Evolutionary conservation across 2,113 vertebrate genomes (phyloP).

Genomic region (Serilophus lunatus): DNA sequence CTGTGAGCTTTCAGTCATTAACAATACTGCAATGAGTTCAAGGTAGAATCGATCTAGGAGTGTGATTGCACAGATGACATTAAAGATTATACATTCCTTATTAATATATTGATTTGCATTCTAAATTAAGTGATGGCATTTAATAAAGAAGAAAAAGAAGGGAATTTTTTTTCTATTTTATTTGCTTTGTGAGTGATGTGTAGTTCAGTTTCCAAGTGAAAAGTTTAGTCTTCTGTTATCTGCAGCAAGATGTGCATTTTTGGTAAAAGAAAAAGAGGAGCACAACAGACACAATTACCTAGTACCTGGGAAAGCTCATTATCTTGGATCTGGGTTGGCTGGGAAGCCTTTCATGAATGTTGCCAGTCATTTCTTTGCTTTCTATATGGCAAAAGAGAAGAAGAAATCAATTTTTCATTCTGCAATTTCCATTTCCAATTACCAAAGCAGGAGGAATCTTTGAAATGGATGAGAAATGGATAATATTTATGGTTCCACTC

Average conservation of each 20-base stretch:
- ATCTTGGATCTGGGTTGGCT: constrained; percentile 17
- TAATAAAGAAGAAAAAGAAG: constrained; percentile 43
- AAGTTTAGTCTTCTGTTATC: constrained; percentile 35
- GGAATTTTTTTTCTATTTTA: not conserved
- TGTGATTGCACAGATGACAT: constrained; percentile 24
- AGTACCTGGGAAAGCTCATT: constrained; percentile 1
- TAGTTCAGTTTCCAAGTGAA: not conserved
- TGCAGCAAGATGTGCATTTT: not conserved
- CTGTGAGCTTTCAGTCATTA: constrained; percentile 56
- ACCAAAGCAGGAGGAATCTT: constrained; percentile 2
- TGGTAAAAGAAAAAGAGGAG: not conserved
- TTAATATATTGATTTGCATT: constrained; percentile 63
- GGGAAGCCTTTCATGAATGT: not conserved
- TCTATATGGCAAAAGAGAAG: not conserved
- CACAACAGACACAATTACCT: not conserved
- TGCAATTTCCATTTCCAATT: constrained; percentile 48
- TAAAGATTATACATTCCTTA: constrained; percentile 53
- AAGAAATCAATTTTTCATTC: constrained; percentile 51
- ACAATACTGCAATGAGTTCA: constrained; percentile 55
- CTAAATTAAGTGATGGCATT: constrained; percentile 51
- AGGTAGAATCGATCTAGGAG: constrained; percentile 60
- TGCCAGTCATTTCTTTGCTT: constrained; percentile 10
- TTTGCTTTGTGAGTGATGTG: not conserved
- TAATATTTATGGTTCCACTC: constrained; percentile 33
- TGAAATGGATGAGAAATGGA: constrained; percentile 13